A percentile compares a stretch with the other conserved stretches of the same genome.
Conservation (phyloP, 2,888 invertebrate species). For the Coelopa pilipes region DNA sequence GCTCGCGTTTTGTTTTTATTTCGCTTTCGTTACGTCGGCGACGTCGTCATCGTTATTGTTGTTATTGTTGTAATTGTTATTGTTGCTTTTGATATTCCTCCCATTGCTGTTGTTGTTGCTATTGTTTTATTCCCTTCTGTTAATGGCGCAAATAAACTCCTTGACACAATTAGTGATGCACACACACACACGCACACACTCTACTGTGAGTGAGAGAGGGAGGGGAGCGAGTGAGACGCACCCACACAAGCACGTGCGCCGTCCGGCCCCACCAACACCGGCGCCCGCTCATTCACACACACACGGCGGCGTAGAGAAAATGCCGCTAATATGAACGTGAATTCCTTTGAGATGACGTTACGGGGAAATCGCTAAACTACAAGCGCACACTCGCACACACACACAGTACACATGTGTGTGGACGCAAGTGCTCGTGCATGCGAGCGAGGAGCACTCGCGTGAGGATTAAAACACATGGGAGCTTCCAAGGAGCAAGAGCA, state of each 20-base stretch:
- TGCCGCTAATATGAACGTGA: too few relatives aligned
- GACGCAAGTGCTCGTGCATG: too few relatives aligned
- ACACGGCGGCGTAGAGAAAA: background rate
- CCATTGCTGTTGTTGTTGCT: conserved; percentile 24
- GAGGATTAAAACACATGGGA: too few relatives aligned
- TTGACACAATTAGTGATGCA: conserved; percentile 55
- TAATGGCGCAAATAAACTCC: conserved; percentile 54
- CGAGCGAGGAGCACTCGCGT: too few relatives aligned
- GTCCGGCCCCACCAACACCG: background rate
- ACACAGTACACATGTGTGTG: too few relatives aligned
- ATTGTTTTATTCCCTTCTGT: conserved; percentile 28
- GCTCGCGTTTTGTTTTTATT: too few relatives aligned
- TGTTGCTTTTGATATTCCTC: conserved; percentile 27
- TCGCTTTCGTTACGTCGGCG: too few relatives aligned
- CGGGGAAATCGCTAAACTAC: background rate
- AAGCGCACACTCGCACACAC: background rate
- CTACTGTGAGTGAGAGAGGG: too few relatives aligned
- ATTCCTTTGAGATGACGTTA: too few relatives aligned
- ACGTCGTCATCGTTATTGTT: background rate
- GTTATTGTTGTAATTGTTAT: background rate
- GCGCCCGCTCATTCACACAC: background rate
- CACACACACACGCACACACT: background rate
- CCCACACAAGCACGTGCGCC: background rate
- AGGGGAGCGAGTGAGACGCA: background rate
- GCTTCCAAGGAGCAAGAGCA: too few relatives aligned